Base-by-base conservation (phyloP, 35 echinoderm and acorn worm genomes). In the Ophiothrix spiculata region DNA sequence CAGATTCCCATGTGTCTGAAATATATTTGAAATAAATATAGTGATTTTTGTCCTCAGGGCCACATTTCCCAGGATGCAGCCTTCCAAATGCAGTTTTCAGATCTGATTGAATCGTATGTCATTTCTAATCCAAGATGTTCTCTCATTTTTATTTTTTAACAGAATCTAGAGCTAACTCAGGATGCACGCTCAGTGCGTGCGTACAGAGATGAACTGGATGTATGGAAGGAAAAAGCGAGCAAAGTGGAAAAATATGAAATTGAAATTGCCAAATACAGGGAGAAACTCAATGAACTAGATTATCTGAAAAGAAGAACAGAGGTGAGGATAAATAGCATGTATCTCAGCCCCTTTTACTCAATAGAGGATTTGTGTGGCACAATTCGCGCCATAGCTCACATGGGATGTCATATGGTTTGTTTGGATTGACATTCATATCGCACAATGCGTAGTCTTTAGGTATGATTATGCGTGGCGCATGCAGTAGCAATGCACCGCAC, bases 231-330 rank as follows among this genome's bases (percentile, higher is more conserved):
- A 38, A 94, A 94, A 80, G 96, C 96, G 28, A 84, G 89, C 64
- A 99, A 99, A 74, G 89, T 89, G 21, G 85, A 93, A 40, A 93
- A 99, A 35, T 93, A 94, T 56, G 96, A 99, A 77, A 90, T 80
- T 31, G 96, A 99, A 86, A 90, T 99, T 39, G 81, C 89, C 36
- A 99, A 87, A 85, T 99, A 99, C 83, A 85, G 92, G 54, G 96
- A 99, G 54, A 99, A 91, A 80, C 93, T 99, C 32, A 99, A 99
- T 64, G 96, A 99, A 75, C 91, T 99, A 83, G 96, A 99, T 39
- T 99, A 99, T 38, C 86, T 99, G 13, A 91, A 93, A 76, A 94
- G 86, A 56, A 88, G 96, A 90, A 89, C 94, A 4, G 96, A 99
- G 92, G 96, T 99, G 79, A 91, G 83, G 2, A 6, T 6, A n/a